phyloP scores from a whole-genome alignment of 2,797 vertebrate species.

The Xiphophorus birchmanni region DNA sequence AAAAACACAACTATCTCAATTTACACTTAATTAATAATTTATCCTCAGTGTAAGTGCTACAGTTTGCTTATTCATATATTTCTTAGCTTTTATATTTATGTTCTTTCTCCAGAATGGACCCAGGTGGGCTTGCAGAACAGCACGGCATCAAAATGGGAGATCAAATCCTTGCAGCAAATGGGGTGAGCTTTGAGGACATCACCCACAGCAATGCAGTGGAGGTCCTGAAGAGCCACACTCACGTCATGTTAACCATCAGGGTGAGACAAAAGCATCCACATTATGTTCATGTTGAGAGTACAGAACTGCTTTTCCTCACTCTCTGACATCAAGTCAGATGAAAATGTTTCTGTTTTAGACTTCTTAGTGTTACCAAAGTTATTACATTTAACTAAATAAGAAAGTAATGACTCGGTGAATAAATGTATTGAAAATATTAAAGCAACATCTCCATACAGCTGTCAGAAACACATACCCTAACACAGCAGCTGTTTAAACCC shows the following conservation, averaged over 20 bases:
- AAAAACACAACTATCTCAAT: neutral
- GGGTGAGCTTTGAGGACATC: slow-evolving; percentile 94
- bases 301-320: neutral
- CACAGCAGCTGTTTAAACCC: neutral
- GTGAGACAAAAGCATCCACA: slow-evolving; percentile 70
- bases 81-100: neutral
- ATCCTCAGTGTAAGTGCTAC: neutral
- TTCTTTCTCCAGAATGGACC: slow-evolving; percentile 86
- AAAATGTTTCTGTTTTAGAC: neutral
- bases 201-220: slow-evolving; percentile 97
- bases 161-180: slow-evolving; percentile 97
- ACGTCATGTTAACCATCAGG: slow-evolving; percentile 96
- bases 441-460: neutral
- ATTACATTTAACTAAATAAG: neutral
- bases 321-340: neutral
- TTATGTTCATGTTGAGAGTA: neutral
- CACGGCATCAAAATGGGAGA: slow-evolving; percentile 97
- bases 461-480: neutral
- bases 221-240: slow-evolving; percentile 94
- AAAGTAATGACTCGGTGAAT: neutral
- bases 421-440: neutral
- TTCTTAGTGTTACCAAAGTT: neutral
- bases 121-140: slow-evolving; percentile 91
- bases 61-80: neutral
- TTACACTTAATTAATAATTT: neutral